phyloP scores from a whole-genome alignment of 2,888 invertebrate species.

The Drosophila lutescens region DNA sequence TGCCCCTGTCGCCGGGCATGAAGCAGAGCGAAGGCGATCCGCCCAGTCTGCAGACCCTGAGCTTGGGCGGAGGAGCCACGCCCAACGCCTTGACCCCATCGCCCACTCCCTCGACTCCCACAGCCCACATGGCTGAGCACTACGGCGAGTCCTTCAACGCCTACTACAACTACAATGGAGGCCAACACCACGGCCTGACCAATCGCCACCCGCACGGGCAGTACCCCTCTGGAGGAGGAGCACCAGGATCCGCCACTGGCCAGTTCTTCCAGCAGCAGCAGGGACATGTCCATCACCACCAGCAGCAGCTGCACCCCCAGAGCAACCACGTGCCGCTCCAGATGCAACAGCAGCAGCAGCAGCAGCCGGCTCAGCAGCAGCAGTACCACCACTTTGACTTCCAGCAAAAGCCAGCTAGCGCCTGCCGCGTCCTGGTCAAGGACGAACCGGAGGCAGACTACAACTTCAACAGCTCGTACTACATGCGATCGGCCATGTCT shows the following conservation, averaged over 20 bases:
- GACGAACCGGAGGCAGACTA: conserved; percentile 67
- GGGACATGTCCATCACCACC: conserved; percentile 49
- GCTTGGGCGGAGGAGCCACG: conserved; percentile 53
- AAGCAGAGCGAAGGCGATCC: conserved; percentile 58
- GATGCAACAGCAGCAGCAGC: conserved; percentile 49
- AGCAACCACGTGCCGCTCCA: conserved; percentile 38
- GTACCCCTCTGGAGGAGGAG: conserved; percentile 33
- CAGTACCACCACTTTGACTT: conserved; percentile 67
- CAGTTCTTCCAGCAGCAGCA: conserved; percentile 61
- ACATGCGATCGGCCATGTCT: conserved; percentile 55
- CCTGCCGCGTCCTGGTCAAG: conserved; percentile 59
- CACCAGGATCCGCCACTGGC: conserved; percentile 28
- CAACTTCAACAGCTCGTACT: conserved; percentile 69
- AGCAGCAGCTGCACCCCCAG: conserved; percentile 57
- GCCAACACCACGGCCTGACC: conserved; percentile 44
- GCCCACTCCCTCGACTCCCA: conserved; percentile 64
- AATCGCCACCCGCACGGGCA: conserved; percentile 54
- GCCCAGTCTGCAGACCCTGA: conserved; percentile 66
- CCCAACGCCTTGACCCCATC: conserved; percentile 67
- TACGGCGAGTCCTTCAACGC: conserved; percentile 63
- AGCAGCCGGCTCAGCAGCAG: conserved; percentile 49
- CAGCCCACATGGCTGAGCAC: conserved; percentile 61
- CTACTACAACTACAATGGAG: conserved; percentile 70
- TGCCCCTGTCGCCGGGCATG: conserved; percentile 66
- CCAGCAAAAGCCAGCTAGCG: conserved; percentile 55